Conservation (phyloP, 2,797 vertebrate genomes). For the Melanotaenia trifasciata region DNA sequence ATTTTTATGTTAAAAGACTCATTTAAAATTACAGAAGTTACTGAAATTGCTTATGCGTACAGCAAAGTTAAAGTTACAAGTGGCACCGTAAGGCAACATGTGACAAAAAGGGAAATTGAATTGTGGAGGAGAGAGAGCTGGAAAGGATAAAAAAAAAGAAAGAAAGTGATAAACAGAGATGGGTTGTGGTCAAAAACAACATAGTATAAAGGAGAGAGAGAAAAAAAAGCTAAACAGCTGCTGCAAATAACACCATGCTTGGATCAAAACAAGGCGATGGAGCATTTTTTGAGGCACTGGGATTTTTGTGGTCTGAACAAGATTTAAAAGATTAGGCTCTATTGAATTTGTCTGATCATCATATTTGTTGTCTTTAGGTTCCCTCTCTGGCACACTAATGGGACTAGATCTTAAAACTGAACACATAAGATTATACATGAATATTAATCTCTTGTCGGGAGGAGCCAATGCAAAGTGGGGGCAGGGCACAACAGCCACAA, state of each 20-base stretch:
- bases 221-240: slow-evolving; percentile 58
- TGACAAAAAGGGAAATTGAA: slow-evolving; percentile 16
- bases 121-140: slow-evolving; percentile 3
- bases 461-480: slow-evolving; percentile 15
- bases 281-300: slow-evolving; percentile 63
- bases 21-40: slow-evolving; percentile 17
- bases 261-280: slow-evolving; percentile 80
- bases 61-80: slow-evolving; percentile 16
- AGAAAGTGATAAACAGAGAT: slow-evolving; percentile 17
- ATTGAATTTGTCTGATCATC: slow-evolving; percentile 71
- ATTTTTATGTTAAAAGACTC: not conserved
- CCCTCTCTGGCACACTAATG: slow-evolving; percentile 25
- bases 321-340: slow-evolving; percentile 83
- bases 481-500: not conserved
- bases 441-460: slow-evolving; percentile 37
- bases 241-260: slow-evolving; percentile 65
- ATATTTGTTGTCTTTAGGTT: slow-evolving; percentile 60
- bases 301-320: slow-evolving; percentile 74
- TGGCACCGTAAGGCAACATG: slow-evolving; percentile 13
- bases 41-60: slow-evolving; percentile 6
- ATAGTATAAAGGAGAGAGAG: not conserved
- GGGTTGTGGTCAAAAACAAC: slow-evolving; percentile 69
- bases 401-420: slow-evolving; percentile 44
- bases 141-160: slow-evolving; percentile 20
- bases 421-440: slow-evolving; percentile 38